These are phyloP conservation scores for Phataginus tricuspis DNA, from an alignment of 2,797 vertebrate species.

Conservation along the genomic window DNA sequence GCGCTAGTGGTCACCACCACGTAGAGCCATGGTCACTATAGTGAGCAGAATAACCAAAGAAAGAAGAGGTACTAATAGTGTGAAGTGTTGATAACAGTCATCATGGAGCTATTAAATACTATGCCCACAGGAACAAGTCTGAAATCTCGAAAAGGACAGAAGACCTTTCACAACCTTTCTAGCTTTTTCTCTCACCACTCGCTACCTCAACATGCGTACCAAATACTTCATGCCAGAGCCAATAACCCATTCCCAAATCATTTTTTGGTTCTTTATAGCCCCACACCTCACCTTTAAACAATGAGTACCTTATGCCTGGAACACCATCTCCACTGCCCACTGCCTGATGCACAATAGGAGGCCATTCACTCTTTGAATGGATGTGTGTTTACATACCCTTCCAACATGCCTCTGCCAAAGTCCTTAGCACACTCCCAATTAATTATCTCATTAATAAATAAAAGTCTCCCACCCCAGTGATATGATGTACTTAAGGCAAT, in stretches of 20 bases:
- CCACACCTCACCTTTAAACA: not conserved
- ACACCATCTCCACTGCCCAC: not conserved
- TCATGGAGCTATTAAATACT: not conserved
- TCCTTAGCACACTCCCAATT: not conserved
- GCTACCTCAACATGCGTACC: not conserved
- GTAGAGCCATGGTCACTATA: not conserved
- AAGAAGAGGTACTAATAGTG: accelerated
- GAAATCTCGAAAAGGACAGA: not conserved
- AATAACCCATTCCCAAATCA: not conserved
- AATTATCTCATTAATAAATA: not conserved
- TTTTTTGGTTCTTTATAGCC: not conserved
- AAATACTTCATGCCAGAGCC: not conserved
- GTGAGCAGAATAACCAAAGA: not conserved
- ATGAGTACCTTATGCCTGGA: not conserved
- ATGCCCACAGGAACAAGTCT: not conserved
- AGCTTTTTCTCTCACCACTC: not conserved
- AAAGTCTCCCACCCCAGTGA: not conserved
- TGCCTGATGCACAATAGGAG: not conserved
- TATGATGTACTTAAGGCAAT: too few species aligned
- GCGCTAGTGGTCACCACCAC: not conserved
- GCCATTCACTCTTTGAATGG: not conserved
- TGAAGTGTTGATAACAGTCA: not conserved
- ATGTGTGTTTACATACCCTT: not conserved
- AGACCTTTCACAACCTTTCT: not conserved
- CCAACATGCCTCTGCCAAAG: not conserved